Conservation (phyloP, 2,797 vertebrate genomes). For the Eurystomus glaucurus region DNA sequence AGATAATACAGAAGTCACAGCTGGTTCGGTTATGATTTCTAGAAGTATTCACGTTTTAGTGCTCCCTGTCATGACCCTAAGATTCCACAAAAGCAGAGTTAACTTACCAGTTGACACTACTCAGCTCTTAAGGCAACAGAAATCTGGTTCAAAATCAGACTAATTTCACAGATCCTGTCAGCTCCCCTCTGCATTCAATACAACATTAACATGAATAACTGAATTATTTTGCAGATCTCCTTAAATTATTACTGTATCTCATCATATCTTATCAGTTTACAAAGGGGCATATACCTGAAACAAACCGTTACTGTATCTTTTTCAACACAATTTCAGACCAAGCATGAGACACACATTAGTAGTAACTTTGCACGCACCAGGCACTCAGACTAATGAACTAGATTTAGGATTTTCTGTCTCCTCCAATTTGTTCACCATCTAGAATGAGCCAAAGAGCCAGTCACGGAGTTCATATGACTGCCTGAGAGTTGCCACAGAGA, state of each 20-base stretch:
- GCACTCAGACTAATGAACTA: not conserved
- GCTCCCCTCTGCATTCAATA: not conserved
- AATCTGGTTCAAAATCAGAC: not conserved
- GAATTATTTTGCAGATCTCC: not conserved
- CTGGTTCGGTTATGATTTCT: not conserved
- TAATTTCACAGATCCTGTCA: not conserved
- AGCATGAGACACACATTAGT: not conserved
- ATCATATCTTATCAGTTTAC: not conserved
- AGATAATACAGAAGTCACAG: not conserved
- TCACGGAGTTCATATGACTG: not conserved
- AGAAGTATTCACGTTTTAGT: not conserved
- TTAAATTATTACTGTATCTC: not conserved
- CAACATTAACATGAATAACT: not conserved
- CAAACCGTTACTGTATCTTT: not conserved
- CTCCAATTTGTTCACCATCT: not conserved
- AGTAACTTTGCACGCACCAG: not conserved
- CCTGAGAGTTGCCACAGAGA: not conserved
- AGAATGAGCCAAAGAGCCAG: not conserved
- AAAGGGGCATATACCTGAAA: not conserved
- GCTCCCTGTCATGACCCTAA: not conserved
- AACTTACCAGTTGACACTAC: not conserved
- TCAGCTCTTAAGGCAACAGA: not conserved
- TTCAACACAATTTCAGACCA: not conserved
- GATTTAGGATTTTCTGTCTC: slow-evolving; percentile 12
- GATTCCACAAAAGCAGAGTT: not conserved